These are phyloP conservation scores for Gyrodactylus salaris DNA, from an alignment of 1,140 invertebrate species.

Conservation along the genomic window DNA sequence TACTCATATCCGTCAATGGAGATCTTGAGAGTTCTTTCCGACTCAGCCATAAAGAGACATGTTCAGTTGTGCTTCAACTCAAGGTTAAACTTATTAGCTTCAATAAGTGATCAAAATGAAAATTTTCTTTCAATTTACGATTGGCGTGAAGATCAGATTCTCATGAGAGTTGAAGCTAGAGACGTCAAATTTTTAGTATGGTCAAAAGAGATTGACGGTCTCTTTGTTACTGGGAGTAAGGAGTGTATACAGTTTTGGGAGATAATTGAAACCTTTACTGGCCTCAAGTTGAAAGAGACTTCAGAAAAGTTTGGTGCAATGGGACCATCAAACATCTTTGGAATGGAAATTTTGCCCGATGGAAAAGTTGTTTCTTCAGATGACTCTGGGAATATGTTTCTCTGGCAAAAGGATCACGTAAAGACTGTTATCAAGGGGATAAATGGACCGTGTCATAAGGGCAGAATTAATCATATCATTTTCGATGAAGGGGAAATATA, in stretches of 20 bases:
- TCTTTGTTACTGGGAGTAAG: slow-evolving; percentile 36
- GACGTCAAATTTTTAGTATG: slow-evolving; percentile 40
- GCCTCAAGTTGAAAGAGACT: slow-evolving; percentile 46
- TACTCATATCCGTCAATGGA: not conserved
- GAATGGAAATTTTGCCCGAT: slow-evolving; percentile 43
- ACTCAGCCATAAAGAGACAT: not conserved
- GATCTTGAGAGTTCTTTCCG: not conserved
- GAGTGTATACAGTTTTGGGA: slow-evolving; percentile 57
- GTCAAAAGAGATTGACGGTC: slow-evolving; percentile 35
- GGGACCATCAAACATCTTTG: slow-evolving; percentile 49
- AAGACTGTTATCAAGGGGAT: slow-evolving; percentile 25
- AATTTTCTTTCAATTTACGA: slow-evolving; percentile 51
- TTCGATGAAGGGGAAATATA: slow-evolving; percentile 28
- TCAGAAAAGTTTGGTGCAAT: slow-evolving; percentile 53
- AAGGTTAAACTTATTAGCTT: slow-evolving; percentile 31
- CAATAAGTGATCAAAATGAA: slow-evolving; percentile 46
- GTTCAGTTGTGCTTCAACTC: not conserved
- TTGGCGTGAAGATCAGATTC: slow-evolving; percentile 36
- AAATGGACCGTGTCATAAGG: slow-evolving; percentile 33
- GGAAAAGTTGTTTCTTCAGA: slow-evolving; percentile 49
- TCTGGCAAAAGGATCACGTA: slow-evolving; percentile 52
- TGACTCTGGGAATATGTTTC: slow-evolving; percentile 50
- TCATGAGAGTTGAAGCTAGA: slow-evolving; percentile 40
- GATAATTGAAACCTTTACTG: slow-evolving; percentile 52
- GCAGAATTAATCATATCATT: slow-evolving; percentile 36